Evolutionary conservation across 2,888 invertebrate species (phyloP).

Genomic region (Aelia acuminata): DNA sequence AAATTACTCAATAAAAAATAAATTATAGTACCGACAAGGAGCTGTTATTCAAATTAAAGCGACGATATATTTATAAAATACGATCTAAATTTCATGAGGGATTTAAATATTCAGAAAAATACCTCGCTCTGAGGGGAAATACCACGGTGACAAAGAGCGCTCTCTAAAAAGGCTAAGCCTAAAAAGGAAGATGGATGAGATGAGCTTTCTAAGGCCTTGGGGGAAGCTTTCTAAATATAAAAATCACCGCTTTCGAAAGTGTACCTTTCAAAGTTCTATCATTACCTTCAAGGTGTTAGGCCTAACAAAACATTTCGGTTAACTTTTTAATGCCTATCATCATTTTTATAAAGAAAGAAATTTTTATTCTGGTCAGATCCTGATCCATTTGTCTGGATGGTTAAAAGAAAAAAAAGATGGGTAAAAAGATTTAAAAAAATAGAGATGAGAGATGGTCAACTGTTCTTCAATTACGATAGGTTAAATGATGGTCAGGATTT

Average conservation of each 20-base stretch:
- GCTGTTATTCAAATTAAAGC: neutral
- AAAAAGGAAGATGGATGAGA: slow-evolving; percentile 11
- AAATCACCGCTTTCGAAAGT: neutral
- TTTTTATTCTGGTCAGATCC: no score
- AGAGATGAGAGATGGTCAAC: no score
- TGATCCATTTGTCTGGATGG: no score
- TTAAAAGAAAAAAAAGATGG: no score
- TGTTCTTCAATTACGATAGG: no score
- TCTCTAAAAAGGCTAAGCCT: neutral
- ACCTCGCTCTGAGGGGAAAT: neutral
- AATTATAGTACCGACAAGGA: neutral
- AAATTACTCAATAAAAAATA: neutral
- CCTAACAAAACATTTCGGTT: no score
- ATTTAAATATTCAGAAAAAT: neutral
- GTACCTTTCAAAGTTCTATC: no score
- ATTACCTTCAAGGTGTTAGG: no score
- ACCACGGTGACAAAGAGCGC: neutral
- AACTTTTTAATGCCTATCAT: no score
- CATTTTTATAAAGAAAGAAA: no score
- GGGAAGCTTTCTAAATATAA: neutral
- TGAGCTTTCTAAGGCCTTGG: neutral
- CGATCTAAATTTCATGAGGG: neutral
- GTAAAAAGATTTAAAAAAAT: no score
- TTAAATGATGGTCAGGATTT: no score
- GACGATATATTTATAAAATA: neutral